These are phyloP conservation scores for Eira barbara DNA, from an alignment of 2,113 vertebrate genomes.

Conservation along the genomic window DNA sequence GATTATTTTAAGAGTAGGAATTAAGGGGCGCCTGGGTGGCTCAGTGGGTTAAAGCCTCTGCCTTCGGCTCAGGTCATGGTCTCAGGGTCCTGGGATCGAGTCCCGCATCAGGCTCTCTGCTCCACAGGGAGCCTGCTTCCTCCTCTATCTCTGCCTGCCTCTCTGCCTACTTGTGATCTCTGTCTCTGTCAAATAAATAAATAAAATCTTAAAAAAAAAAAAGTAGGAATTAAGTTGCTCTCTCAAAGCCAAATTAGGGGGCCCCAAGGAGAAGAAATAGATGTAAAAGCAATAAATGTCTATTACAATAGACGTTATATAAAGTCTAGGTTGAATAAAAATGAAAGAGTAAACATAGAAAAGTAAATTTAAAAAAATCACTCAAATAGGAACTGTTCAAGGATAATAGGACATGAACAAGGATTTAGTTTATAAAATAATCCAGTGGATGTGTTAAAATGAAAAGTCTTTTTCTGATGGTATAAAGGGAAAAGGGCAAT, in stretches of 20 bases:
- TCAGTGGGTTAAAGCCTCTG: too few relatives aligned
- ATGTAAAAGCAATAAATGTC: conserved; percentile 10
- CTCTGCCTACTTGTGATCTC: too few relatives aligned
- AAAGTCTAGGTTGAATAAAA: conserved; percentile 23
- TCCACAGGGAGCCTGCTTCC: too few relatives aligned
- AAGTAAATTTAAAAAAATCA: background rate
- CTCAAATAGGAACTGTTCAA: background rate
- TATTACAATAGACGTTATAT: background rate
- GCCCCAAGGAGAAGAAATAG: background rate
- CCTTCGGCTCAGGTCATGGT: too few relatives aligned
- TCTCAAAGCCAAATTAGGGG: background rate
- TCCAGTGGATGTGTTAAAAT: background rate
- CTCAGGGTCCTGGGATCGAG: too few relatives aligned
- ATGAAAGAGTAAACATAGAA: background rate
- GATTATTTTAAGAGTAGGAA: background rate
- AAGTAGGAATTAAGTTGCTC: background rate
- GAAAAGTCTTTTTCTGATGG: background rate
- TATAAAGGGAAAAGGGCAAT: background rate
- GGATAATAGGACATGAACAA: background rate
- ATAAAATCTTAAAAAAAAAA: too few relatives aligned
- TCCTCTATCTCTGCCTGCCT: too few relatives aligned
- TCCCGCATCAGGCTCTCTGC: too few relatives aligned
- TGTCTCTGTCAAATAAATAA: too few relatives aligned
- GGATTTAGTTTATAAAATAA: background rate
- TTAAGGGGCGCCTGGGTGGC: too few relatives aligned